Conservation (phyloP, 1,140 invertebrate species). For the Cyclina sinensis region DNA sequence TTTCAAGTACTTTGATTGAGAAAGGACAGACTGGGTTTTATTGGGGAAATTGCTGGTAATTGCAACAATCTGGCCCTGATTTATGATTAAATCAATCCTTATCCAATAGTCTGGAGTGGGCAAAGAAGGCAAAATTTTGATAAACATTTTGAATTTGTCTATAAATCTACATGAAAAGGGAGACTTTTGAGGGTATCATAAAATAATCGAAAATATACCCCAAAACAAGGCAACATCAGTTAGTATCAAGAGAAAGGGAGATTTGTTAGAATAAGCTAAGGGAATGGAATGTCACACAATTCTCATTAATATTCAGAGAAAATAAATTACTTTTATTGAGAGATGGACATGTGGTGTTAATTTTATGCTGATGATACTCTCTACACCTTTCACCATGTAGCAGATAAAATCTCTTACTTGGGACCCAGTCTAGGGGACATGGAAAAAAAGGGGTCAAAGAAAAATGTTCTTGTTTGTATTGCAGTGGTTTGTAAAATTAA, state of each 20-base stretch:
- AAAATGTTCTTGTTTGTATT: no score
- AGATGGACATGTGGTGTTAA: constrained; percentile 50
- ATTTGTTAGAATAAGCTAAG: background rate
- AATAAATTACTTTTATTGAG: constrained; percentile 6
- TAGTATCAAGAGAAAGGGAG: no score
- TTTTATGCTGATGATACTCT: background rate
- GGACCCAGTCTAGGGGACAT: no score
- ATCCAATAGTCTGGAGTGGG: constrained; percentile 8
- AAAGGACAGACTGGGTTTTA: background rate
- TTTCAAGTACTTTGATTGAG: background rate
- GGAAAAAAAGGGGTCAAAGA: no score
- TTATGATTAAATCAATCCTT: background rate
- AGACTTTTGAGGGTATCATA: no score
- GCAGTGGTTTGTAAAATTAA: no score
- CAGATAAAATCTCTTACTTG: background rate
- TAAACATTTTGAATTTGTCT: no score
- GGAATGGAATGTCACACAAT: background rate
- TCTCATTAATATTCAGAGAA: background rate
- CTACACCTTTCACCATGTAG: background rate
- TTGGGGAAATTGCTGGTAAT: constrained; percentile 22
- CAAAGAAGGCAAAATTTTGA: background rate
- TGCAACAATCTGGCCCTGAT: constrained; percentile 29
- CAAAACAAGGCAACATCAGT: no score
- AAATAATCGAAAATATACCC: no score
- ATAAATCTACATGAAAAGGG: no score